Evolutionary conservation across 2,888 invertebrate species (phyloP).

Genomic region (Calameuta filiformis): DNA sequence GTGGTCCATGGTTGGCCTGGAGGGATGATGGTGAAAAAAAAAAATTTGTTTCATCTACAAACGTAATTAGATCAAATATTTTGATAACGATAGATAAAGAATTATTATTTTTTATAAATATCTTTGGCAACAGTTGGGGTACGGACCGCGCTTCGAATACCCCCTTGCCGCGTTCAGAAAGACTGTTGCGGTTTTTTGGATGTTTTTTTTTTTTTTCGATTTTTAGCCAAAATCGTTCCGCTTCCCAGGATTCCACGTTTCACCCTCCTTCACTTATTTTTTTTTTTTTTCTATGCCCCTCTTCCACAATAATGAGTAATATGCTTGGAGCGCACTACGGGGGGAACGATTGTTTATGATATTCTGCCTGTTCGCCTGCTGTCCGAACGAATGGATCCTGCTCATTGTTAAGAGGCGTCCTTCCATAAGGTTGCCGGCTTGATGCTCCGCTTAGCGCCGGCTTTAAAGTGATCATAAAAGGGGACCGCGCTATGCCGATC

Average conservation of each 20-base stretch:
- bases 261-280: too few species aligned
- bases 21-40: too few species aligned
- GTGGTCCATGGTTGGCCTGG: too few species aligned
- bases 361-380: slow-evolving; percentile 16
- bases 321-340: background rate
- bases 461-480: background rate
- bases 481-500: background rate
- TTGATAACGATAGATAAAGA: too few species aligned
- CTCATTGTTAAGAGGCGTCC: slow-evolving; percentile 2
- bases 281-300: too few species aligned
- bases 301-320: slow-evolving; percentile 7
- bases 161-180: too few species aligned
- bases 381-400: slow-evolving; percentile 1
- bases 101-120: too few species aligned
- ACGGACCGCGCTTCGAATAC: too few species aligned
- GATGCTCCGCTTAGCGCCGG: slow-evolving; percentile 4
- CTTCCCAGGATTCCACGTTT: slow-evolving; percentile 11
- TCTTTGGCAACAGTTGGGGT: too few species aligned
- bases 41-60: too few species aligned
- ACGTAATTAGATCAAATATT: too few species aligned
- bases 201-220: background rate
- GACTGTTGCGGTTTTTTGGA: slow-evolving; percentile 1
- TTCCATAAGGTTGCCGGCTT: slow-evolving; percentile 1
- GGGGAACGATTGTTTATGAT: slow-evolving; percentile 18
- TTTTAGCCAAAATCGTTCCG: slow-evolving; percentile 13